Evolutionary conservation across 1,140 invertebrate genomes (phyloP).

Genomic region (Drosophila santomea): DNA sequence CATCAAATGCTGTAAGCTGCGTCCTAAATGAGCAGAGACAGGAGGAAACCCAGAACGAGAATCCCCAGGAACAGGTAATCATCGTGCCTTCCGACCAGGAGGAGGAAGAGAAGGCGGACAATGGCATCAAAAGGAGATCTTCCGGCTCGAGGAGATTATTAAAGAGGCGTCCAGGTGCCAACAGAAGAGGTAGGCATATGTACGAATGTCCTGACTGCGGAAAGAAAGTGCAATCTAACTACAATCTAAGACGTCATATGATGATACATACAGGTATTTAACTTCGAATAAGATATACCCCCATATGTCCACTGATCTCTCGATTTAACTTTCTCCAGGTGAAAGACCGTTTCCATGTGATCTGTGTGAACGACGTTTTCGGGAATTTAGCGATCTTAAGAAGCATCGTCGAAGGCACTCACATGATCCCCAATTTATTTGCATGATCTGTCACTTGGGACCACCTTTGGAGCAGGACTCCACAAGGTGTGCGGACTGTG

Average conservation of each 20-base stretch:
- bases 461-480: slow-evolving; percentile 70
- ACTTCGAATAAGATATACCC: neutral
- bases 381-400: slow-evolving; percentile 86
- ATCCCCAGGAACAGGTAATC: slow-evolving; percentile 11
- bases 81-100: slow-evolving; percentile 22
- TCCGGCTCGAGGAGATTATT: slow-evolving; percentile 23
- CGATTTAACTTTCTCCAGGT: slow-evolving; percentile 37
- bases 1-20: slow-evolving; percentile 48
- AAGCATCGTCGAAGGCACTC: slow-evolving; percentile 86
- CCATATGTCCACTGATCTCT: neutral
- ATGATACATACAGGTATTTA: slow-evolving; percentile 81
- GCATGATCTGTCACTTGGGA: slow-evolving; percentile 83
- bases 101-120: slow-evolving; percentile 12
- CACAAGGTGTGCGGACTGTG: slow-evolving; percentile 71
- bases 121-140: slow-evolving; percentile 26
- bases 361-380: slow-evolving; percentile 87
- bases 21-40: slow-evolving; percentile 35
- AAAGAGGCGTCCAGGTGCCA: slow-evolving; percentile 47
- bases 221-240: slow-evolving; percentile 82
- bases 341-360: slow-evolving; percentile 84
- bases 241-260: slow-evolving; percentile 80
- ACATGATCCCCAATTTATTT: slow-evolving; percentile 87
- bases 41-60: neutral
- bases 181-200: slow-evolving; percentile 60
- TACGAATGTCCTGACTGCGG: slow-evolving; percentile 77